Evolutionary conservation across 2,888 invertebrate species (phyloP), one percentile per base, ranked within the genome.

Genomic region (Operophtera brumata): DNA sequence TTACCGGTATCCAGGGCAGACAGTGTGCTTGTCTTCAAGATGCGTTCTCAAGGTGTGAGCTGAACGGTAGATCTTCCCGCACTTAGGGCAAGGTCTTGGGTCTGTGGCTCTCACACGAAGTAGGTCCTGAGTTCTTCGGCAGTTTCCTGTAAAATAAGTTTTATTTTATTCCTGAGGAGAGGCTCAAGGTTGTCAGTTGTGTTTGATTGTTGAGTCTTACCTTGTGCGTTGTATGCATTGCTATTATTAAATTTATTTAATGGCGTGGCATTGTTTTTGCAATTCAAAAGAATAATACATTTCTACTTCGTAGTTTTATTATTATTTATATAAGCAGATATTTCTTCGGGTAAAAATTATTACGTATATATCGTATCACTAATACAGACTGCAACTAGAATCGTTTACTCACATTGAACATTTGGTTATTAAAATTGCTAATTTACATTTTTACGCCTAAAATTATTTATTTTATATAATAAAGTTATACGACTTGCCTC

Each of bases 41-140:
- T 97, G 97, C 26, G 97, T 97, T 62, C 97, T 92, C 67, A 97
- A 90, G 10, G 97, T 97, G 86, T 97, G 97, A 12, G 97, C 97
- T 28, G 96, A 96, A 59, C 97, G 92, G 86, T 97, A 97, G 77
- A 97, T 97, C 91, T 97, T 97, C 40, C 97, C 96, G 80, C 97
- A 97, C 78, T 97, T 96, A 10, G 97, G 97, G 78, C 97, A 97
- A 2, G 97, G 97, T 39, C 97, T 91, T 1, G 97, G 97, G 87
- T 97, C 97, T 14, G 97, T 97, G 8, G 97, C 97, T 73, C 97
- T 92, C 43, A 97, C 96, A 69, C 97, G 92, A 82, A 94, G 91
- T 91, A 96, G 92, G 79, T 97, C 97, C 83, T 96, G 91, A 44
- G 96, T 94, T 66, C 96, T 92, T 67, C 96, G 93, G 53, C 94